Base-by-base conservation (phyloP, 2,888 invertebrate genomes). In the Sylvicola fuscatus region DNA sequence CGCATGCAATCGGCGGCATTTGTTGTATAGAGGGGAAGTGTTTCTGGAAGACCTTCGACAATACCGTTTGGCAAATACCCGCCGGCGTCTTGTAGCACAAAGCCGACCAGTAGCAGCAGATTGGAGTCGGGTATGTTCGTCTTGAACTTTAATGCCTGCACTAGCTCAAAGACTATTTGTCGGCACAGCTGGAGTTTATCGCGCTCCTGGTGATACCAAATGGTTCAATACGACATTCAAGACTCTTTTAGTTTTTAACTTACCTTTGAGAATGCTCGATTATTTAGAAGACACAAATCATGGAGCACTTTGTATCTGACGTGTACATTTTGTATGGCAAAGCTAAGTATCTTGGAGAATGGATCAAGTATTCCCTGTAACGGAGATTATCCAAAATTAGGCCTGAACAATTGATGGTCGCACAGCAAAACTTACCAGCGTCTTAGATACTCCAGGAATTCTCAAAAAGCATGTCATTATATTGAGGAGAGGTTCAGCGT, bases 71-170 rank as follows among this genome's bases (percentile, higher is more conserved):
- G 78, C 28, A 97, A 63, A 2, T 72, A 70, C 8, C 87, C 87
- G n/a, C 87, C 87, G n/a, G 79, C 75, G 60, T 90, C 89, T 66
- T 95, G 87, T 42, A 89, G 60, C 39, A 84, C 72, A 46, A 87
- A 76, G 49, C 82, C 83, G 37, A 97, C 79, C 13, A 98, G 67
- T 52, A 90, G 72, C 29, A 98, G 65, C 39, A 97, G 73, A 64
- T 97, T 98, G 33, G 83, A 79, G 56, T 97, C 95, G 0, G 95
- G 93, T 44, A 97, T 76, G 27, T 78, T 79, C 10, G 80, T 80
- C 63, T 97, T 97, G 54, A 97, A 93, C 54, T 93, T 83, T 40
- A 98, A 66, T 0, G 92, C 93, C 56, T 93, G 92, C 33, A 95
- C 79, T 44, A 98, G 66, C 60, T 98, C 97, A 53, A 79, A 86